These are phyloP conservation scores for Onychomys torridus DNA, from an alignment of 2,797 vertebrate species.

Conservation along the genomic window DNA sequence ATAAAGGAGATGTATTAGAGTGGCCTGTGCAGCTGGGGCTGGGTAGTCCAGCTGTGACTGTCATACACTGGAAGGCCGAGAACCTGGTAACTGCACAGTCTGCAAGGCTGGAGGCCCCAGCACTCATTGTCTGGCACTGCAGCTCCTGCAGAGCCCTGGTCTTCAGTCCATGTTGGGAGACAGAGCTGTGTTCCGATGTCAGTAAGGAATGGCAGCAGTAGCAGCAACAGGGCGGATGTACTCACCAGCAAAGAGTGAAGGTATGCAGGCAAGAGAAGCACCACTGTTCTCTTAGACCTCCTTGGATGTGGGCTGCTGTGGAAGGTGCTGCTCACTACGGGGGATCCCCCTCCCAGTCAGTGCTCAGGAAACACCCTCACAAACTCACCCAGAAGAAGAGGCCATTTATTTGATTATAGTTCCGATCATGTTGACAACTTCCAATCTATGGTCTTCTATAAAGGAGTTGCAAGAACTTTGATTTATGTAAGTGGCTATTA, in stretches of 20 bases:
- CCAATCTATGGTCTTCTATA: not conserved
- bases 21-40: not conserved
- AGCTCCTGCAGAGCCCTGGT: not conserved
- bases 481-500: not conserved
- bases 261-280: not conserved
- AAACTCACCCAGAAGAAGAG: not conserved
- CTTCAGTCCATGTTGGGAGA: not conserved
- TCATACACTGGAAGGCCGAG: not conserved
- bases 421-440: not conserved
- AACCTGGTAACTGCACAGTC: not conserved
- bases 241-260: not conserved
- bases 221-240: not conserved
- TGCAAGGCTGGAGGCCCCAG: not conserved
- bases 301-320: not conserved
- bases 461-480: not conserved
- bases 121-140: not conserved
- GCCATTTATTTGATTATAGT: not conserved
- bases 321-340: not conserved
- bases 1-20: not conserved
- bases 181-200: not conserved
- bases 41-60: not conserved
- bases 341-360: too few species aligned
- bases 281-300: not conserved
- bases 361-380: not conserved
- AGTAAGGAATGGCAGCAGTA: not conserved